phyloP scores from a whole-genome alignment of 2,888 invertebrate genomes.

The Amphipyra tragopoginis region DNA sequence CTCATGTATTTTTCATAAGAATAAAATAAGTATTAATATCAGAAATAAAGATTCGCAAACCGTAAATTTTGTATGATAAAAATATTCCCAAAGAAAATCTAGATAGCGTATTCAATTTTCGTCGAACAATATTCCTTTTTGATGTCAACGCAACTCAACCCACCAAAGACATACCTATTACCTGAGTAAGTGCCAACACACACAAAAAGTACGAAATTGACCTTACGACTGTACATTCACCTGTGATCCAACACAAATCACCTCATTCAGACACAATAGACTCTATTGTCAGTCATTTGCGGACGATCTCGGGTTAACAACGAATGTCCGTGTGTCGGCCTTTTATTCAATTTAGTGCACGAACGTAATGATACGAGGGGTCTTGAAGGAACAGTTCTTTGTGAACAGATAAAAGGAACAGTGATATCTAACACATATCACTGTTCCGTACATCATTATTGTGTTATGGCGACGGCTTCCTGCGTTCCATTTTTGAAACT shows the following conservation, averaged over 20 bases:
- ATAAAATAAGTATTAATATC: too few species aligned
- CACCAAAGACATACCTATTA: conserved; percentile 32
- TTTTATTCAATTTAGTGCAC: conserved; percentile 63
- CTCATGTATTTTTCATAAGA: too few species aligned
- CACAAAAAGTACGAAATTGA: conserved; percentile 54
- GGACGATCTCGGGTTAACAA: conserved; percentile 69
- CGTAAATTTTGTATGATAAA: too few species aligned
- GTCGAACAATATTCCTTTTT: conserved; percentile 13
- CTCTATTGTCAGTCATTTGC: conserved; percentile 78
- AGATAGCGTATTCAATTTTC: conserved; percentile 2
- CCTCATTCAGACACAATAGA: conserved; percentile 67
- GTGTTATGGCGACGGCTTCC: conserved; percentile 20
- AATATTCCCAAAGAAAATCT: too few species aligned
- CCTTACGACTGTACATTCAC: conserved; percentile 53
- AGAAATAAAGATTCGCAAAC: too few species aligned
- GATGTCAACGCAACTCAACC: neutral
- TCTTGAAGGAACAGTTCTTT: conserved; percentile 46
- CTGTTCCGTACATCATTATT: conserved; percentile 37
- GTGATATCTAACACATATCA: conserved; percentile 27
- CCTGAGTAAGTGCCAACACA: conserved; percentile 34
- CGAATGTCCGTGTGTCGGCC: conserved; percentile 66
- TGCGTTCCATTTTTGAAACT: conserved; percentile 10
- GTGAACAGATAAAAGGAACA: conserved; percentile 46
- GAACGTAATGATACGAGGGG: conserved; percentile 57
- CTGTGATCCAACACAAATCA: conserved; percentile 65